Conservation (phyloP, 2,113 vertebrate species). For the Eupsittula cactorum region DNA sequence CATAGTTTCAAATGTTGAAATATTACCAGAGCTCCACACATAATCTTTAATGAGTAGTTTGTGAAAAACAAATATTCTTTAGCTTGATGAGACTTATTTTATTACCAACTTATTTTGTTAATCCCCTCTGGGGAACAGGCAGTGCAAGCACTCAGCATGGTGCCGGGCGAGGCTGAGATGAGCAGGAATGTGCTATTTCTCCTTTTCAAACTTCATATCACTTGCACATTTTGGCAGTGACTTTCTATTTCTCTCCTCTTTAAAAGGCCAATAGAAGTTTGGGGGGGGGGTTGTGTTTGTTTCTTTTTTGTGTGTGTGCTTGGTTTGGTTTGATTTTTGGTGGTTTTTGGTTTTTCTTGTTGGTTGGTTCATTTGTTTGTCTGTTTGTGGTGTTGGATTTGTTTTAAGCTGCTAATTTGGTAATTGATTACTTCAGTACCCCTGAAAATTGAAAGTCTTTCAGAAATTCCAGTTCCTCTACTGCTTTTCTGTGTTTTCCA, state of each 20-base stretch:
- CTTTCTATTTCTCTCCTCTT: conserved; percentile 44
- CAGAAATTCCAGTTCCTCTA: neutral
- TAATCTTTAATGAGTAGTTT: neutral
- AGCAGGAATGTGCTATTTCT: neutral
- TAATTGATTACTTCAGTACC: neutral
- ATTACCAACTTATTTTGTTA: neutral
- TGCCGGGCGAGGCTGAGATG: neutral
- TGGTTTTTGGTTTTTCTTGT: too few relatives aligned
- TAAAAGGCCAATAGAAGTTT: neutral
- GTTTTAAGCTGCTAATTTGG: neutral
- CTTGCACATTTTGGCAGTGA: neutral
- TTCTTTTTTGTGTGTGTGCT: neutral
- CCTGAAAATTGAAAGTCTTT: neutral
- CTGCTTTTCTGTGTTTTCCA: conserved; percentile 3
- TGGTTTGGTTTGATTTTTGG: neutral
- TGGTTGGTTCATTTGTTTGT: neutral
- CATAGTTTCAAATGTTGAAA: neutral
- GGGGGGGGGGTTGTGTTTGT: accelerated
- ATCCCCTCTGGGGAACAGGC: neutral
- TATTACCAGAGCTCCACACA: accelerated
- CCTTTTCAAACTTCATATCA: neutral
- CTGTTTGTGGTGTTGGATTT: neutral
- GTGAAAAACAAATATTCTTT: neutral
- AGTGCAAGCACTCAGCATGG: neutral
- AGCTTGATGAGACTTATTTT: neutral